phyloP scores from a whole-genome alignment of 2,888 invertebrate genomes.

The Xanthia togata region DNA sequence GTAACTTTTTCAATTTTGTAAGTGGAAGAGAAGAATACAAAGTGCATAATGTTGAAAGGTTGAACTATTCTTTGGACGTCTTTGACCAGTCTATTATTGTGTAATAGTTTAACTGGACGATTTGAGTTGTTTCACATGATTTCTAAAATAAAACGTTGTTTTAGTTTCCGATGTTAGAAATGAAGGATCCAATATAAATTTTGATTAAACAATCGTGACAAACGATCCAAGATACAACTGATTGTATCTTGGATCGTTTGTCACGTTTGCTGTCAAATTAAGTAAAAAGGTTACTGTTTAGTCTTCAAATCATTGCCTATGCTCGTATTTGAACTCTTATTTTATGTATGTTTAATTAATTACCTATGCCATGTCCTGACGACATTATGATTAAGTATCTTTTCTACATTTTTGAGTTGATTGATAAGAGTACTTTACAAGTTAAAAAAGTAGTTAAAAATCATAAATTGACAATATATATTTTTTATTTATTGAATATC shows the following conservation, averaged over 20 bases:
- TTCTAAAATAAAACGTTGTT: not conserved
- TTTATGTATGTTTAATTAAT: not conserved
- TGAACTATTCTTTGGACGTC: constrained; percentile 7
- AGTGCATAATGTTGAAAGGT: not conserved
- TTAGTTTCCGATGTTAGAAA: not conserved
- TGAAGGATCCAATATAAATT: not conserved
- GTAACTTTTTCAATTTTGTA: too few relatives aligned
- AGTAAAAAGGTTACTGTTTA: not conserved
- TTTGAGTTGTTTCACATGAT: not conserved
- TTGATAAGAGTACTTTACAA: not conserved
- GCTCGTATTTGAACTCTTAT: not conserved
- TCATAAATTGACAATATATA: not conserved
- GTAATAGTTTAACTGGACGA: not conserved
- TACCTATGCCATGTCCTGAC: not conserved
- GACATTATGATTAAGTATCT: not conserved
- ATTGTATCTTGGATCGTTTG: not conserved
- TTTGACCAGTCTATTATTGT: not conserved
- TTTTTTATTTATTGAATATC: not conserved
- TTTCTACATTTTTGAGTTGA: not conserved
- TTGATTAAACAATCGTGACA: not conserved
- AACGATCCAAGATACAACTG: too few relatives aligned
- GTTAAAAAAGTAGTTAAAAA: not conserved
- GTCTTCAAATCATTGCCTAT: not conserved
- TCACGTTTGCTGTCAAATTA: not conserved
- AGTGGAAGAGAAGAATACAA: too few relatives aligned